Base-by-base conservation (phyloP, 2,113 vertebrate species). In the Eptesicus fuscus region DNA sequence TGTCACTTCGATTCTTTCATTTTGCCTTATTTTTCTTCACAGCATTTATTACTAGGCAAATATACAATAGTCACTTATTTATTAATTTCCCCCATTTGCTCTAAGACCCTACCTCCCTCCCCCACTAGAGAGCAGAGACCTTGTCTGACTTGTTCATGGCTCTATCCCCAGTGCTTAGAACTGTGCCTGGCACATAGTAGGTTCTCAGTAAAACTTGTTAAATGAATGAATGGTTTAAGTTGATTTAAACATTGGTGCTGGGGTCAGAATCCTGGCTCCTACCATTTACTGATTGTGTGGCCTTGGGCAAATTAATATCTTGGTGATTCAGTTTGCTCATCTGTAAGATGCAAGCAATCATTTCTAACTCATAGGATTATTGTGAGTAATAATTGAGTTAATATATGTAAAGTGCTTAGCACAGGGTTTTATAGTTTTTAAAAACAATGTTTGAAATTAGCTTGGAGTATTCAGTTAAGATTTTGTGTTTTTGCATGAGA, bases 401-500 rank as follows among this genome's bases (percentile, higher is more conserved):
- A 23, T 67, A 42, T n/a, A 32, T 71, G 35, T 49, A 51, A 83
- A 90, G 42, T 85, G 30, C 17, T 80, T 83, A 80, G 25, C 53
- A 59, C 3, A 35, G 32, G n/a, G 7, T 53, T 92, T 85, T 86
- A 20, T 44, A 49, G 37, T 76, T 65, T 95, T 40, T 79, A 63
- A 70, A 78, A 69, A 51, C 51, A 49, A 7, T 56, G 61, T 61
- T 91, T 96, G 80, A 83, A 78, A 67, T 83, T 92, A 89, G 17
- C 44, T 84, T 53, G 74, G 87, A 61, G 3, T 78, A 37, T 44
- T 90, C 25, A 44, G 32, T 86, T 70, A 67, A 18, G 35, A 73
- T 49, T 95, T 90, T 95, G 65, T 95, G 28, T 78, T 93, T 94
- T 90, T 77, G 16, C 32, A 10, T 74, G 67, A 93, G 53, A 74